phyloP scores from a whole-genome alignment of 1,140 invertebrate genomes.

The Caenorhabditis latens region DNA sequence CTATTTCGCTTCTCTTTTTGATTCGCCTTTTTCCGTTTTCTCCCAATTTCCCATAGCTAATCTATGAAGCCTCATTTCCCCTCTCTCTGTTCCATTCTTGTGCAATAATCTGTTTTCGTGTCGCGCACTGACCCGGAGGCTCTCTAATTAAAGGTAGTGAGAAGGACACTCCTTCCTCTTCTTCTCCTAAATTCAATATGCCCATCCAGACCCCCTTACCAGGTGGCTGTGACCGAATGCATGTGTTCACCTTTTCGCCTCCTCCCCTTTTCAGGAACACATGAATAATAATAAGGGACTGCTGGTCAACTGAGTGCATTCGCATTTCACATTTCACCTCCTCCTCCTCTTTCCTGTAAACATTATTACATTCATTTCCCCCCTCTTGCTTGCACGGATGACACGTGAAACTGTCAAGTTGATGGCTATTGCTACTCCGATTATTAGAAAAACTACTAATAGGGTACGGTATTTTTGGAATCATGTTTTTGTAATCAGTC shows the following conservation, averaged over 20 bases:
- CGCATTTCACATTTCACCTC: conserved; percentile 51
- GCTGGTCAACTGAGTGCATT: conserved; percentile 45
- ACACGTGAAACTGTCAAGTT: conserved; percentile 32
- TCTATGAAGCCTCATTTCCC: neutral
- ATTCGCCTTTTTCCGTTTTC: neutral
- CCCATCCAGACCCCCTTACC: conserved; percentile 1
- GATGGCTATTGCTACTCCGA: conserved; percentile 33
- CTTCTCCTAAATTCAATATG: conserved; percentile 35
- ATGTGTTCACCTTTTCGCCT: neutral
- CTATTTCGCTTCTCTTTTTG: neutral
- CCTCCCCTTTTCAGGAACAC: conserved; percentile 49
- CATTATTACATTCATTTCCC: conserved; percentile 33
- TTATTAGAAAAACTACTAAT: neutral
- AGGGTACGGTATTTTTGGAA: neutral
- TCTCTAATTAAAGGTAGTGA: conserved; percentile 39
- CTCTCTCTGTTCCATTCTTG: neutral
- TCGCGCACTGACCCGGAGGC: conserved; percentile 40
- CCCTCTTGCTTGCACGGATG: conserved; percentile 2
- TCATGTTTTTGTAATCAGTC: neutral
- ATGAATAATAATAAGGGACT: conserved; percentile 49
- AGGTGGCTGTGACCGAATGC: conserved; percentile 15
- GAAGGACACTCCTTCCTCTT: neutral
- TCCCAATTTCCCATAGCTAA: conserved; percentile 4
- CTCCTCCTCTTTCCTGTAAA: conserved; percentile 27
- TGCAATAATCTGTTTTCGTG: conserved; percentile 31